A percentile compares a stretch with the other conserved stretches of the same genome.
Evolutionary conservation across 2,113 vertebrate species (phyloP).

Genomic region (Odontophorus gujanensis): DNA sequence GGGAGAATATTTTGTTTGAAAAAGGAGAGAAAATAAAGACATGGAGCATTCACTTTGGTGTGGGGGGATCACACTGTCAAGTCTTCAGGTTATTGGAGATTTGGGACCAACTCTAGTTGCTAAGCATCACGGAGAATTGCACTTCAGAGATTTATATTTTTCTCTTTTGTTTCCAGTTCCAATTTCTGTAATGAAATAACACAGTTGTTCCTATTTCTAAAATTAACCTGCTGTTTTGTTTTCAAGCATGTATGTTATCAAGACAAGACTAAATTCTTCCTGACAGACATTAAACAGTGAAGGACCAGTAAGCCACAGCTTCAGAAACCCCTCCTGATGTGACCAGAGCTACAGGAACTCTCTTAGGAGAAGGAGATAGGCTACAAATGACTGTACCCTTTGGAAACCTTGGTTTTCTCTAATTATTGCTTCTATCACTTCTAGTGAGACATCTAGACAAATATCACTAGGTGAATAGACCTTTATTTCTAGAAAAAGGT

Average conservation of each 20-base stretch:
- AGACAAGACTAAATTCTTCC: neutral
- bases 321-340: neutral
- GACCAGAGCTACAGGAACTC: neutral
- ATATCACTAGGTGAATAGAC: neutral
- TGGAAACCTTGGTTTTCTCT: neutral
- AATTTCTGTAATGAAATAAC: neutral
- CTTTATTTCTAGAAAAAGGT: neutral
- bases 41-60: fast-evolving
- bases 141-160: neutral
- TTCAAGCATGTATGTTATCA: neutral
- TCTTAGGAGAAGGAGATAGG: neutral
- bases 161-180: neutral
- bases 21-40: neutral
- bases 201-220: neutral
- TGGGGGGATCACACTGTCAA: neutral
- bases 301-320: neutral
- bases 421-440: neutral
- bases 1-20: neutral
- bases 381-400: neutral
- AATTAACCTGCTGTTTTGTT: neutral
- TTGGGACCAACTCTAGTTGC: neutral
- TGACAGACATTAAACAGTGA: neutral
- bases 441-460: neutral
- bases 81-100: neutral
- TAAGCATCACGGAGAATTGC: neutral